These are phyloP conservation scores for Gymnogyps californianus DNA, from an alignment of 2,113 vertebrate genomes.

Conservation along the genomic window DNA sequence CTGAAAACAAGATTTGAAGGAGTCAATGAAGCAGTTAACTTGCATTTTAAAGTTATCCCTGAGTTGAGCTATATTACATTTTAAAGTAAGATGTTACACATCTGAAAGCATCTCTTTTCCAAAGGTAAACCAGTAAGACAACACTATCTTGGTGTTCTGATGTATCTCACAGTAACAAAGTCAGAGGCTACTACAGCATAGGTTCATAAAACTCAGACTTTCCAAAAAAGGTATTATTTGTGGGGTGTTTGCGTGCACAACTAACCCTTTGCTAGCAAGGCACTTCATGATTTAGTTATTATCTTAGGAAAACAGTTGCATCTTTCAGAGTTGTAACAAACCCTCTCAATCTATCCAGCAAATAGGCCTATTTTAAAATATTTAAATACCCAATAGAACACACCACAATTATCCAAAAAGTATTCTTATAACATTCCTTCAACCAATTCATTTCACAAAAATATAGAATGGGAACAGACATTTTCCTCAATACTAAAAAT, in stretches of 20 bases:
- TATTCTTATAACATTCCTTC: neutral
- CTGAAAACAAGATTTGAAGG: constrained; percentile 55
- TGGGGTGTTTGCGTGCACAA: neutral
- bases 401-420: neutral
- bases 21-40: neutral
- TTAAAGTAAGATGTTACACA: rapidly evolving
- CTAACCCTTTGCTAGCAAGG: neutral
- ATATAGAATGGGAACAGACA: neutral
- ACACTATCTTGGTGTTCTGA: neutral
- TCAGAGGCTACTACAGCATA: neutral
- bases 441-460: neutral
- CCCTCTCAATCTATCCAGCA: neutral
- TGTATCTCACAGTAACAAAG: neutral
- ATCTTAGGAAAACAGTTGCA: neutral
- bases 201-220: neutral
- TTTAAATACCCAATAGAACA: neutral
- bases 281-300: neutral
- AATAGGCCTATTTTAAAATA: neutral
- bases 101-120: neutral
- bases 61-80: neutral
- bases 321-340: neutral
- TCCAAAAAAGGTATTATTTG: neutral
- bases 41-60: neutral
- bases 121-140: neutral
- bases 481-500: neutral